Conservation (phyloP, 1,140 invertebrate genomes). For the Formica selysi region DNA sequence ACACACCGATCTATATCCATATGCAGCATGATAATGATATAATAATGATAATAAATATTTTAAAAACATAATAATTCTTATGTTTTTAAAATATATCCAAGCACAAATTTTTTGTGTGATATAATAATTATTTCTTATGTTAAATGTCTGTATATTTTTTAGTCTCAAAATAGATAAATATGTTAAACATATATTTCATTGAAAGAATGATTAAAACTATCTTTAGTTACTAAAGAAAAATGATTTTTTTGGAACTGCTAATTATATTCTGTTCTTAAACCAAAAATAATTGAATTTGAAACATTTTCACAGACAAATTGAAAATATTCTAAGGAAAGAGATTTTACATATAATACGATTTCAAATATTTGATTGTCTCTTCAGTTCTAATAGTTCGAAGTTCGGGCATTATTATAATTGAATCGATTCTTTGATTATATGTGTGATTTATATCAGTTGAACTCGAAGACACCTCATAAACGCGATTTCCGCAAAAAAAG, state of each 20-base stretch:
- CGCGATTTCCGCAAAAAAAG: slow-evolving; percentile 19
- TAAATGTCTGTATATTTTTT: background rate
- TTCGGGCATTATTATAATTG: slow-evolving; percentile 7
- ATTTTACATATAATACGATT: slow-evolving; percentile 8
- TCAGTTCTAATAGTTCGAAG: background rate
- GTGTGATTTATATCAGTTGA: slow-evolving; percentile 3
- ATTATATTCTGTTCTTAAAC: background rate
- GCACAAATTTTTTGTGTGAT: background rate
- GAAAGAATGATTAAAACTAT: background rate
- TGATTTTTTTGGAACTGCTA: background rate
- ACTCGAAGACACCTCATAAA: background rate
- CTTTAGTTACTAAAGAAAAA: background rate
- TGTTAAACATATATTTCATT: background rate
- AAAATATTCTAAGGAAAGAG: background rate
- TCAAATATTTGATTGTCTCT: background rate
- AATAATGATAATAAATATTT: too few relatives aligned
- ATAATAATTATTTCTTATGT: background rate
- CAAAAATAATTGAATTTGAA: background rate
- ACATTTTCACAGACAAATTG: background rate
- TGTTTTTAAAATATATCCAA: background rate
- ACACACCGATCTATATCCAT: background rate
- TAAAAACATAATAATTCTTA: background rate
- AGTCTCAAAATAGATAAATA: background rate
- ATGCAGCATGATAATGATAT: too few relatives aligned
- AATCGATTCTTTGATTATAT: slow-evolving; percentile 30